A percentile compares a stretch with the other conserved stretches of the same genome.
phyloP scores from a whole-genome alignment of 2,888 invertebrate species.

The Sinopyrophorus schimmeli region DNA sequence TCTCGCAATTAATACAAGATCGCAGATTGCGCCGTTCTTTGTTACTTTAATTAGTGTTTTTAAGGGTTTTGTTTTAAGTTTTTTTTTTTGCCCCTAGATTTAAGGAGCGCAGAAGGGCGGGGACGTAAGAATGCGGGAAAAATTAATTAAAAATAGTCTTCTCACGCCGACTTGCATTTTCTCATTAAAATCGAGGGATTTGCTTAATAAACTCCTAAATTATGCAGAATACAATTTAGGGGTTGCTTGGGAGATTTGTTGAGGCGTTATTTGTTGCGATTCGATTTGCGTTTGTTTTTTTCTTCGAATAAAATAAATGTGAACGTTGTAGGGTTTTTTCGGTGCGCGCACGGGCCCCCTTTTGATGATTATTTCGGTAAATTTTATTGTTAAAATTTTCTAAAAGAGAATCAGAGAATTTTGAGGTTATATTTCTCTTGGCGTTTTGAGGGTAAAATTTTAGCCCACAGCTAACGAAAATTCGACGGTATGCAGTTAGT shows the following conservation, averaged over 20 bases:
- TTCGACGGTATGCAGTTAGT: too few species aligned
- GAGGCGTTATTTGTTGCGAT: too few species aligned
- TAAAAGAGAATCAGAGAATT: too few species aligned
- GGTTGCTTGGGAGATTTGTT: background rate
- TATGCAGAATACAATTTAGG: slow-evolving; percentile 24
- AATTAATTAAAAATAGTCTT: slow-evolving; percentile 27
- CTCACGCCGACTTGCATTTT: slow-evolving; percentile 25
- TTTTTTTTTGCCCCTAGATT: background rate
- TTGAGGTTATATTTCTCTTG: too few species aligned
- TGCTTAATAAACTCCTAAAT: slow-evolving; percentile 30
- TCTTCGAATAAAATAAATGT: background rate
- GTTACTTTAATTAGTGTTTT: too few species aligned
- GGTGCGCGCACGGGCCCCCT: slow-evolving; percentile 10
- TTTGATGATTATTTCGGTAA: slow-evolving; percentile 24
- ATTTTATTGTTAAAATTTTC: too few species aligned
- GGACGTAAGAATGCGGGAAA: slow-evolving; percentile 7
- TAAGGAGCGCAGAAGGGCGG: background rate
- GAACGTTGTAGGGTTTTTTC: slow-evolving; percentile 2
- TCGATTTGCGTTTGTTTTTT: too few species aligned
- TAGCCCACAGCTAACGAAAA: too few species aligned
- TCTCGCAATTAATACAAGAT: too few species aligned
- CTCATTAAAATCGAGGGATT: slow-evolving; percentile 26
- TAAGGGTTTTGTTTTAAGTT: too few species aligned
- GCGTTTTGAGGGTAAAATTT: too few species aligned
- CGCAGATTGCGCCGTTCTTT: too few species aligned